phyloP scores from a whole-genome alignment of 2,797 vertebrate genomes.

The Glossophaga mutica region DNA sequence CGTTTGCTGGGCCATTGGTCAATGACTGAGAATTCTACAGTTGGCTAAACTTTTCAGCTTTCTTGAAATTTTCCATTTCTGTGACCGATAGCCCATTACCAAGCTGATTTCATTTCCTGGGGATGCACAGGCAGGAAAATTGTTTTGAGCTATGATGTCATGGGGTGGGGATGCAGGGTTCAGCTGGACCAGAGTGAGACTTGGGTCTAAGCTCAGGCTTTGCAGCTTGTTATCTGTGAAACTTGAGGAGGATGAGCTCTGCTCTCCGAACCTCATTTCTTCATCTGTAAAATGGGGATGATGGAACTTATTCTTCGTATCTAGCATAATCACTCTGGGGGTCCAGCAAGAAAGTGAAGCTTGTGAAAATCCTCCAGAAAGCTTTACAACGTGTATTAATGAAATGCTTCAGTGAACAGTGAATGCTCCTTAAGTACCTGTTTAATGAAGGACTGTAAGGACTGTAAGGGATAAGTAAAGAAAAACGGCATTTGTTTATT shows the following conservation, averaged over 20 bases:
- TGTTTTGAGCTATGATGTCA: background rate
- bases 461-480: background rate
- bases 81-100: background rate
- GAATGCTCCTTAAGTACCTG: background rate
- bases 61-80: background rate
- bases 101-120: background rate
- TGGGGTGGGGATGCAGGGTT: background rate
- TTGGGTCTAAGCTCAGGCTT: background rate
- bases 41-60: background rate
- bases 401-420: background rate
- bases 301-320: background rate
- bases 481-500: background rate
- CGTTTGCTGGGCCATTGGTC: background rate
- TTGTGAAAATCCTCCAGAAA: background rate
- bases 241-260: background rate
- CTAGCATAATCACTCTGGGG: background rate
- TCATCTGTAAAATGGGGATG: background rate
- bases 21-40: background rate
- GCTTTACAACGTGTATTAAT: background rate
- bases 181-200: background rate
- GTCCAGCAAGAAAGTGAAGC: background rate
- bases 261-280: background rate
- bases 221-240: too few relatives aligned
- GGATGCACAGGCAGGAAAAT: background rate
- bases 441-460: background rate